These are phyloP conservation scores for Trematocara zebra DNA, from an alignment of 2,113 vertebrate species.

Conservation along the genomic window DNA sequence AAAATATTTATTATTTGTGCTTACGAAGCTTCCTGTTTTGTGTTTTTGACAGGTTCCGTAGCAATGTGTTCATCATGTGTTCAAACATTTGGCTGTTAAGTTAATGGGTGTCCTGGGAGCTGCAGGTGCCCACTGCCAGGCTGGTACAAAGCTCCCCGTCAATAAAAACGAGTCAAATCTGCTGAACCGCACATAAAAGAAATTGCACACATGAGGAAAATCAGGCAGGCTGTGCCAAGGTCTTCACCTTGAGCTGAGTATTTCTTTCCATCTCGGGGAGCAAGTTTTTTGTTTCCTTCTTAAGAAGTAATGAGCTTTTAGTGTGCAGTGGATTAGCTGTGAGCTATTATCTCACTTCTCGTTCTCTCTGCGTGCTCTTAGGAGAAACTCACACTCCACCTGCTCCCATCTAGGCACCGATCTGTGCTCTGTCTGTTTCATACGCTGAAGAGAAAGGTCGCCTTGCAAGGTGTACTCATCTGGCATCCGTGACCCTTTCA, in stretches of 20 bases:
- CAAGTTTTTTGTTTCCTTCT: conserved; percentile 7
- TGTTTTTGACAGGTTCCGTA: not conserved
- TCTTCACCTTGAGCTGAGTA: conserved; percentile 25
- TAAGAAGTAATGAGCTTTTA: conserved; percentile 51
- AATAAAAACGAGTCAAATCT: conserved; percentile 55
- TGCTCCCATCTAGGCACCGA: conserved; percentile 17
- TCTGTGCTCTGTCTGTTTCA: conserved; percentile 12
- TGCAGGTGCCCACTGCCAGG: not conserved
- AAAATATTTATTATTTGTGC: not conserved
- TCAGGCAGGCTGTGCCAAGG: not conserved
- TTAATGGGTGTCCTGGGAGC: not conserved
- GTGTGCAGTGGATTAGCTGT: conserved; percentile 56
- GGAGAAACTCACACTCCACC: conserved; percentile 50
- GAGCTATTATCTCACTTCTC: conserved; percentile 50
- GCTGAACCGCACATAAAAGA: conserved; percentile 52
- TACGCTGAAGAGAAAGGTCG: conserved; percentile 2
- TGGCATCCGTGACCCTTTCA: not conserved
- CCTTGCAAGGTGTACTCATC: not conserved
- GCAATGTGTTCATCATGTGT: not conserved
- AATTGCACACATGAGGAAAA: conserved; percentile 57
- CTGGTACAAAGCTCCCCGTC: conserved; percentile 16
- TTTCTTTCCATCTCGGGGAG: conserved; percentile 27
- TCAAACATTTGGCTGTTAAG: not conserved
- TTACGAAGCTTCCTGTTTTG: not conserved
- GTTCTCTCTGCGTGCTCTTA: conserved; percentile 7